A percentile compares a stretch with the other conserved stretches of the same genome.
These are phyloP conservation scores for Lepidotrigona ventralis DNA, from an alignment of 1,140 invertebrate species.

Conservation along the genomic window DNA sequence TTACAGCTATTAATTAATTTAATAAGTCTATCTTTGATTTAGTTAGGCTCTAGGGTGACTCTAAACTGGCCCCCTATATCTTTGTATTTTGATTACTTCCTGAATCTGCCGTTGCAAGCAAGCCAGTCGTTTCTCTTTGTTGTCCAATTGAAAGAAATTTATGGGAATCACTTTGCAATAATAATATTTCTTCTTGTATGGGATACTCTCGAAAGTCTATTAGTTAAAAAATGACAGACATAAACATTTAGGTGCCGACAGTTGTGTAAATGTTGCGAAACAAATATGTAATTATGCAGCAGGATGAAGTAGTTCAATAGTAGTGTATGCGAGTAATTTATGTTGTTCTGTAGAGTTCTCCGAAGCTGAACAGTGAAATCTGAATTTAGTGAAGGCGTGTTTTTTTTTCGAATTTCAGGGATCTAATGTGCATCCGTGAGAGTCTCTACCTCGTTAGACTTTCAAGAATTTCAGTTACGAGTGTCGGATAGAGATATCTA, in stretches of 20 bases:
- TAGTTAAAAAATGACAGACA: background rate
- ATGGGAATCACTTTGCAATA: background rate
- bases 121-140: background rate
- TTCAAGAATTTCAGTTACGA: slow-evolving; percentile 55
- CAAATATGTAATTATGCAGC: slow-evolving; percentile 44
- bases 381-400: background rate
- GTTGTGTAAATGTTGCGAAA: slow-evolving; percentile 13
- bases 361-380: background rate
- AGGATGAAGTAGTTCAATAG: slow-evolving; percentile 23
- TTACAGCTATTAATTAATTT: slow-evolving; percentile 74
- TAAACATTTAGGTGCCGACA: background rate
- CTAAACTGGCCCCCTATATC: slow-evolving; percentile 65
- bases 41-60: slow-evolving; percentile 77
- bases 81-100: slow-evolving; percentile 65
- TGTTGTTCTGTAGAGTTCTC: background rate
- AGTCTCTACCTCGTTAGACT: slow-evolving; percentile 50
- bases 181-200: background rate
- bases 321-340: slow-evolving; percentile 13
- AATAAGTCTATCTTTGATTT: slow-evolving; percentile 79
- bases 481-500: slow-evolving; percentile 59
- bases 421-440: slow-evolving; percentile 44
- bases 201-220: background rate
- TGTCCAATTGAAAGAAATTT: background rate
- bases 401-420: slow-evolving; percentile 13
- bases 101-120: slow-evolving; percentile 30